A percentile compares a stretch with the other conserved stretches of the same genome.
These are phyloP conservation scores for Condylura cristata DNA, from an alignment of 2,113 vertebrate species.

Conservation along the genomic window DNA sequence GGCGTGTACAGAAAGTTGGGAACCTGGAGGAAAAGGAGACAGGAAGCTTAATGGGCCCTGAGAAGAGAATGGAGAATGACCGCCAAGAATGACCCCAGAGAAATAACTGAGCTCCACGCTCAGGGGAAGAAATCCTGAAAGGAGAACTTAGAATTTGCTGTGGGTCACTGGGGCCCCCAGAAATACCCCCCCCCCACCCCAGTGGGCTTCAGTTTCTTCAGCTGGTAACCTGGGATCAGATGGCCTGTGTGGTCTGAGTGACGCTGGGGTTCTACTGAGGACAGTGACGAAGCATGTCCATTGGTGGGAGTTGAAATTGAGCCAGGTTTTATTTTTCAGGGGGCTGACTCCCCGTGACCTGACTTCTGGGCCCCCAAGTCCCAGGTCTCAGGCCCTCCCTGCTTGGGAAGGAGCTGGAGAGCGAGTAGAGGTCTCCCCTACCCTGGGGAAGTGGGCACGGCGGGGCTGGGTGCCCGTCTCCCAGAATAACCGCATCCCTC, in stretches of 20 bases:
- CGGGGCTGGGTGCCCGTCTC: conserved; percentile 6
- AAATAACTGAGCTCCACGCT: not conserved
- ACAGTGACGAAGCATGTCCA: conserved; percentile 62
- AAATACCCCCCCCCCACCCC: accelerated
- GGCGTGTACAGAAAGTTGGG: not conserved
- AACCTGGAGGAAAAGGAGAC: not conserved
- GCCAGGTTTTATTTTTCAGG: not conserved
- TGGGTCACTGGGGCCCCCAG: not conserved
- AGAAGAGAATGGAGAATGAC: not conserved
- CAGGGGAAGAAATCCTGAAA: not conserved
- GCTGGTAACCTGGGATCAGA: not conserved
- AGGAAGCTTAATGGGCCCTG: not conserved
- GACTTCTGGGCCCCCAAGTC: not conserved
- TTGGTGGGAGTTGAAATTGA: not conserved
- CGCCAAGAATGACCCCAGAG: not conserved
- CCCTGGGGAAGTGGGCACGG: not conserved
- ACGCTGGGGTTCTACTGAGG: conserved; percentile 52
- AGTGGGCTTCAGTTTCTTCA: not conserved
- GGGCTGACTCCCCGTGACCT: not conserved
- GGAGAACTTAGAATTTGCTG: not conserved
- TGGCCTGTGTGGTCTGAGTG: not conserved
- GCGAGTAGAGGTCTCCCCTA: not conserved
- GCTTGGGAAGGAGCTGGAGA: not conserved
- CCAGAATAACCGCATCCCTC: conserved; percentile 75
- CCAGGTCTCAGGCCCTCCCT: not conserved